These are phyloP conservation scores for Aphelocoma californica DNA, from an alignment of 2,797 vertebrate species.

Conservation along the genomic window DNA sequence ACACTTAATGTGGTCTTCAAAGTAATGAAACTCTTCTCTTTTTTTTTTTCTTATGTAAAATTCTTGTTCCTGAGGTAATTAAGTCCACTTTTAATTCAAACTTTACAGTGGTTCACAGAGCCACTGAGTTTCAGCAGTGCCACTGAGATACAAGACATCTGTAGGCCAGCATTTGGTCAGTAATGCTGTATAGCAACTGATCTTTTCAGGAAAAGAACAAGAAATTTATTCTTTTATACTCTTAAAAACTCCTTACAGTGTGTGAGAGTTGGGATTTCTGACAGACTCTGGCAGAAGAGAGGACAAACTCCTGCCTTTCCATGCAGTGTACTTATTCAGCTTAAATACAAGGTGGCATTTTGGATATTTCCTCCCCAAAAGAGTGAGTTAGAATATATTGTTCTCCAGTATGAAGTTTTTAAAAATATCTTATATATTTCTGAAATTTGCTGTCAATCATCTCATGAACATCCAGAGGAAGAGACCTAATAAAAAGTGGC, in stretches of 20 bases:
- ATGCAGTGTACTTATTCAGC: neutral
- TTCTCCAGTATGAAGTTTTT: neutral
- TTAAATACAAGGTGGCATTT: neutral
- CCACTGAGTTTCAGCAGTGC: neutral
- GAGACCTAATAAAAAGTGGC: neutral
- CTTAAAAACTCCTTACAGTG: neutral
- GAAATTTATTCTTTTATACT: neutral
- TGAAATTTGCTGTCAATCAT: neutral
- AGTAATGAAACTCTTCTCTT: neutral
- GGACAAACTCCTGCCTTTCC: neutral
- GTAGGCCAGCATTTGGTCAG: neutral
- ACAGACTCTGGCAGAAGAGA: neutral
- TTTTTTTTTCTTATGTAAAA: neutral
- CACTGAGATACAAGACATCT: neutral
- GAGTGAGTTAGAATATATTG: neutral
- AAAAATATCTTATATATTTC: neutral
- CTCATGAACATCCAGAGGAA: neutral
- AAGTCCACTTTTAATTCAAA: neutral
- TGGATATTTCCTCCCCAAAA: neutral
- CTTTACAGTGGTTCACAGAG: neutral
- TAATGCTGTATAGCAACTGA: neutral
- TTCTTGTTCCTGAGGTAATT: neutral
- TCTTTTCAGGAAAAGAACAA: neutral
- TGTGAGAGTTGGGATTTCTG: neutral
- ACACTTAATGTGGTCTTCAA: neutral